Evolutionary conservation across 2,113 vertebrate genomes (phyloP).

Genomic region (Meles meles): DNA sequence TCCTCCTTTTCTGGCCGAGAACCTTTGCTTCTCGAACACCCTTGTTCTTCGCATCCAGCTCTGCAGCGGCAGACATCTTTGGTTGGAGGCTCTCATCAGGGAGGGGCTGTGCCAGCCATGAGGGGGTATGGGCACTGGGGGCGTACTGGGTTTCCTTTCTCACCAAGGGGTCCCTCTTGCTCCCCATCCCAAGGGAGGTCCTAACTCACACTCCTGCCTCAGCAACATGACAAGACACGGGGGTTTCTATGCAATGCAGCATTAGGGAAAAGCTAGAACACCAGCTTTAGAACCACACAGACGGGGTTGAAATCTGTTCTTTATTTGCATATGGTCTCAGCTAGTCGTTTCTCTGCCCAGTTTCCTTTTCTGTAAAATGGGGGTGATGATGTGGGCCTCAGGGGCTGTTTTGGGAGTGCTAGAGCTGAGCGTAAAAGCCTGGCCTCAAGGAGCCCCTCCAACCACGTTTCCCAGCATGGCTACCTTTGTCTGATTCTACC

Average conservation of each 20-base stretch:
- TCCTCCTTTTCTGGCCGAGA: slow-evolving; percentile 26
- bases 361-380: not conserved
- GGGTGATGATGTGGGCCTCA: not conserved
- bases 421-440: not conserved
- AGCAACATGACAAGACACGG: not conserved
- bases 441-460: not conserved
- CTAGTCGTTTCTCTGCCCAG: not conserved
- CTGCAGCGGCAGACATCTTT: not conserved
- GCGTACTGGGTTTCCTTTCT: not conserved
- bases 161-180: not conserved
- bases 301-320: not conserved
- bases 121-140: not conserved
- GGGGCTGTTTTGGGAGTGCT: not conserved
- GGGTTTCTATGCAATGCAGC: not conserved
- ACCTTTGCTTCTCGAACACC: not conserved
- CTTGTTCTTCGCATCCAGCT: not conserved
- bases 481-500: not conserved
- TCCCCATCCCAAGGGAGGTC: not conserved
- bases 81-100: not conserved
- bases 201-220: not conserved
- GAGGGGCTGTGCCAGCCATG: not conserved
- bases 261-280: not conserved
- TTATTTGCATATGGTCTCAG: not conserved
- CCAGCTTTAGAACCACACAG: not conserved
- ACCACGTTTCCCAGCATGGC: not conserved